Conservation (phyloP, 2,888 invertebrate genomes). For the Hanleya hanleyi region DNA sequence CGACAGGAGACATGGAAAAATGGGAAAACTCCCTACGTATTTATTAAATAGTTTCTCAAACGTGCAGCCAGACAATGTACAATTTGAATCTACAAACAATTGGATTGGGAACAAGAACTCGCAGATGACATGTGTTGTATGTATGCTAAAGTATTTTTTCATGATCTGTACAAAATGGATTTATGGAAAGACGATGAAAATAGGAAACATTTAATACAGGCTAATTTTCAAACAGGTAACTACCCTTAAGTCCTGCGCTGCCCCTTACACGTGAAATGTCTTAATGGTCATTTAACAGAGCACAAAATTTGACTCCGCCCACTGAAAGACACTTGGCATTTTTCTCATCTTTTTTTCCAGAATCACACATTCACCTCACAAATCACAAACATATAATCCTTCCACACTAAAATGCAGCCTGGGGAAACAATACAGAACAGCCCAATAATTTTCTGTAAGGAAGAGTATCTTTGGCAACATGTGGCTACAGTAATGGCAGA, state of each 20-base stretch:
- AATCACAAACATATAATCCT: neutral
- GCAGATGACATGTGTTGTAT: constrained; percentile 1
- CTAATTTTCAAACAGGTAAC: neutral
- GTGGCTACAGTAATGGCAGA: neutral
- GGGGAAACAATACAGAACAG: too few relatives aligned
- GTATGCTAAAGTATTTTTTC: constrained; percentile 5
- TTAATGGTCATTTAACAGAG: neutral
- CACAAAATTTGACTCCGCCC: too few relatives aligned
- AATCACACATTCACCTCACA: neutral
- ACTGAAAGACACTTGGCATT: constrained; percentile 11
- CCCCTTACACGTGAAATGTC: neutral
- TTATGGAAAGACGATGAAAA: constrained; percentile 8
- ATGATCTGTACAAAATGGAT: constrained; percentile 7
- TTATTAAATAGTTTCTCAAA: constrained; percentile 6
- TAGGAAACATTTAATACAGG: constrained; percentile 9
- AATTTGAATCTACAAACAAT: constrained; percentile 7
- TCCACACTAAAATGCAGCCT: neutral
- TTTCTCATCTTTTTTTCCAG: neutral
- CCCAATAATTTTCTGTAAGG: too few relatives aligned
- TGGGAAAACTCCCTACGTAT: constrained; percentile 4
- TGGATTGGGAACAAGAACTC: constrained; percentile 12
- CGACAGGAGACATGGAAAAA: constrained; percentile 3
- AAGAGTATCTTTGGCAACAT: constrained; percentile 8
- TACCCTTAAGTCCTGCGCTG: neutral
- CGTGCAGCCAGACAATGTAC: neutral